These are phyloP conservation scores for Progne subis DNA, from an alignment of 2,113 vertebrate species.

Conservation along the genomic window DNA sequence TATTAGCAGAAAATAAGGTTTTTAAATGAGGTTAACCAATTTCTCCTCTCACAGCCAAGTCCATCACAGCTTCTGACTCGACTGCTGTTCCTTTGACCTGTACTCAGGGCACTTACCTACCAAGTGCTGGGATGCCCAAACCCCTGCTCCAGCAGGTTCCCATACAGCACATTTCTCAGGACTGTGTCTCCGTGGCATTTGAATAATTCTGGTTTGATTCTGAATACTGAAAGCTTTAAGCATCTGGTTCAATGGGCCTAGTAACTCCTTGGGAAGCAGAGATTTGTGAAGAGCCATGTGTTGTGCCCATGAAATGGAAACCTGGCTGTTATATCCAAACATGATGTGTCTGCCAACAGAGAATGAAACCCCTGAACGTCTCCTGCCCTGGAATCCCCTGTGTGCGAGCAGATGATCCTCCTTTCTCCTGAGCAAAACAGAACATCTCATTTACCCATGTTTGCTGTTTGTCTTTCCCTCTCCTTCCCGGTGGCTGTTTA, in stretches of 20 bases:
- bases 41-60: neutral
- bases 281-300: rapidly evolving
- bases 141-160: neutral
- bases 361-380: rapidly evolving
- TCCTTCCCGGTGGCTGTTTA: neutral
- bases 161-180: neutral
- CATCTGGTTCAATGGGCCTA: neutral
- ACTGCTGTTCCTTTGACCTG: neutral
- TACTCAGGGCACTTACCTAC: rapidly evolving
- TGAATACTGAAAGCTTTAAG: neutral
- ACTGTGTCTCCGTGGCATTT: neutral
- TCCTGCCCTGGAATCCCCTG: rapidly evolving
- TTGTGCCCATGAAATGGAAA: neutral
- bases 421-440: neutral
- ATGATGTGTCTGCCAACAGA: neutral
- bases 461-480: neutral
- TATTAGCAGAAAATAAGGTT: neutral
- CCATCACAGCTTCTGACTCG: rapidly evolving
- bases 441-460: neutral
- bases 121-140: neutral
- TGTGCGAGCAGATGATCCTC: neutral
- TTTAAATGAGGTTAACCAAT: neutral
- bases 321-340: neutral
- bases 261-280: neutral
- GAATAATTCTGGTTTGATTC: neutral